Conservation (phyloP, 2,797 vertebrate species). For the Diglossa cyanea region DNA sequence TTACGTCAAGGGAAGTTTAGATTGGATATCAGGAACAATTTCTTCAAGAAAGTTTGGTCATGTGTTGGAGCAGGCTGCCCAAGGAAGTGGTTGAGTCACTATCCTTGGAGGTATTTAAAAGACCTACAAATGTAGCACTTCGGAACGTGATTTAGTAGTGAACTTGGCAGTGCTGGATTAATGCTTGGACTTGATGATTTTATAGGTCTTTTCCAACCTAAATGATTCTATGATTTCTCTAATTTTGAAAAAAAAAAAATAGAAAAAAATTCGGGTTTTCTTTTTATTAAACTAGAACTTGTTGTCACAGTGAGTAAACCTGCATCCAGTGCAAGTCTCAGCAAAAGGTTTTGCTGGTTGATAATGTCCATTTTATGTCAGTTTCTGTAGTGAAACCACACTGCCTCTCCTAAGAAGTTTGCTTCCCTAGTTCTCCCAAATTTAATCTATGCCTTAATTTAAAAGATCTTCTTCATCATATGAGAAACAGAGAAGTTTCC, state of each 20-base stretch:
- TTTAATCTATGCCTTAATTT: background rate
- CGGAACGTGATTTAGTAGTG: fast-evolving
- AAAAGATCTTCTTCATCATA: background rate
- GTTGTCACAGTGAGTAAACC: background rate
- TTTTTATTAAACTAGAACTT: background rate
- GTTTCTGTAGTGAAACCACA: background rate
- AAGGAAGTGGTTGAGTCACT: background rate
- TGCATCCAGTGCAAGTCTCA: background rate
- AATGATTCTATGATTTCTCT: background rate
- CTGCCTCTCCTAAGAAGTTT: background rate
- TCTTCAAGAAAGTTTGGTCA: background rate
- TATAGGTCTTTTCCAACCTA: background rate
- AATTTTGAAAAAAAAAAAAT: background rate
- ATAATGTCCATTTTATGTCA: background rate
- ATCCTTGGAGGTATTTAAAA: background rate
- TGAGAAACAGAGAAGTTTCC: background rate
- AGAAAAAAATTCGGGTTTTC: background rate
- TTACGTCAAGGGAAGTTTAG: background rate
- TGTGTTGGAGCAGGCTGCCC: background rate
- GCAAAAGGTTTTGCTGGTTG: background rate
- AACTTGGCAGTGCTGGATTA: background rate
- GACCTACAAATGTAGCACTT: background rate
- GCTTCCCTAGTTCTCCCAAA: background rate
- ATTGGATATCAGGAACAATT: background rate
- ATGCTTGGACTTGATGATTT: background rate